These are phyloP conservation scores for Pedetes capensis DNA, from an alignment of 2,113 vertebrate species.

Conservation along the genomic window DNA sequence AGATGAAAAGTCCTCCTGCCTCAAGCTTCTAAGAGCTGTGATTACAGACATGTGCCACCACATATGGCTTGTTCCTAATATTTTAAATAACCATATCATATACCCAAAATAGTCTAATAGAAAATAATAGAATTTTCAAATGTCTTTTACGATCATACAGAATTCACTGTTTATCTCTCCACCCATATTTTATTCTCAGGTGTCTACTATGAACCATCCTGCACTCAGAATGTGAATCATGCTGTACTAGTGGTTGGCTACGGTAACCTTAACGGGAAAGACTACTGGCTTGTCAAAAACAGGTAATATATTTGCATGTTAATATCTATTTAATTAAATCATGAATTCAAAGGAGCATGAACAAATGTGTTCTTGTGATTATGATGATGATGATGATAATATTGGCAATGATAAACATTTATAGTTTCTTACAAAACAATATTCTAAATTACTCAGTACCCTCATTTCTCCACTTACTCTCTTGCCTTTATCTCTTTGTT, in stretches of 20 bases:
- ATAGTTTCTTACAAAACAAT: not conserved
- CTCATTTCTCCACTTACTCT: not conserved
- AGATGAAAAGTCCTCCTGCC: too few relatives aligned
- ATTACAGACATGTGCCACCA: too few relatives aligned
- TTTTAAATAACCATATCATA: not conserved
- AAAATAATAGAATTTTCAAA: not conserved
- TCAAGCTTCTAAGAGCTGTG: too few relatives aligned
- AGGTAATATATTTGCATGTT: constrained; percentile 83
- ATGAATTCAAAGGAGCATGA: not conserved
- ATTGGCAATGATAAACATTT: not conserved
- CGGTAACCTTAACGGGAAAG: constrained; percentile 85
- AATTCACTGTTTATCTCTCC: not conserved
- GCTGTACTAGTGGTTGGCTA: constrained; percentile 90
- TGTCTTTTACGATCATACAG: not conserved
- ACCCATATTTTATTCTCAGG: constrained; percentile 80
- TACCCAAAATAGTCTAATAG: not conserved
- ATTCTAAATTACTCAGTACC: not conserved
- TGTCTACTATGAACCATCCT: constrained; percentile 88
- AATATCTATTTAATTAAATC: constrained; percentile 15
- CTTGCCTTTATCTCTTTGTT: not conserved
- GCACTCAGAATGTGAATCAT: constrained; percentile 87
- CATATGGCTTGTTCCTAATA: not conserved
- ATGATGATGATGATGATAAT: not conserved
- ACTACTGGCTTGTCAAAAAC: constrained; percentile 97
- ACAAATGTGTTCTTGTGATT: not conserved